A percentile compares a stretch with the other conserved stretches of the same genome.
phyloP scores from a whole-genome alignment of 2,797 vertebrate genomes.

The Sebastes alutus region DNA sequence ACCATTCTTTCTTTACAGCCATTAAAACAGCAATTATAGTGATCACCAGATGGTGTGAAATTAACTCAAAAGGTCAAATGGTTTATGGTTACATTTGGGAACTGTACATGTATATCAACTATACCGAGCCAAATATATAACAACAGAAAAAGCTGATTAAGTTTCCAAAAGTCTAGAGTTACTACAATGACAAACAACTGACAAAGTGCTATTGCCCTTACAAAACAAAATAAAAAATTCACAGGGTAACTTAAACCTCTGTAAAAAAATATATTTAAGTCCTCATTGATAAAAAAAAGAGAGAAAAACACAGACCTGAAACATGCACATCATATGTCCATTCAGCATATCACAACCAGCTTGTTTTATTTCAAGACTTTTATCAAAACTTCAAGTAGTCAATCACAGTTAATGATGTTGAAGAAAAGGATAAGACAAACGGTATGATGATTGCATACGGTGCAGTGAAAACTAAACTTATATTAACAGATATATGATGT shows the following conservation, averaged over 20 bases:
- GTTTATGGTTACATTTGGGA: neutral
- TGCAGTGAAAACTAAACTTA: neutral
- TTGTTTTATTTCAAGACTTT: conserved; percentile 13
- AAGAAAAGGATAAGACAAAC: conserved; percentile 27
- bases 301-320: neutral
- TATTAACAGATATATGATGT: neutral
- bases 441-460: neutral
- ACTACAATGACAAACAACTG: neutral
- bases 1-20: neutral
- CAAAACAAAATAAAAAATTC: conserved; percentile 4
- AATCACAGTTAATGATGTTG: conserved; percentile 4
- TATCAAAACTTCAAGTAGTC: conserved; percentile 54
- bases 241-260: neutral
- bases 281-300: neutral
- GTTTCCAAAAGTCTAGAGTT: neutral
- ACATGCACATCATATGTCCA: neutral
- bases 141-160: conserved; percentile 16
- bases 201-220: conserved; percentile 41
- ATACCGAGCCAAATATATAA: conserved; percentile 6
- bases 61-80: neutral
- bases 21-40: conserved; percentile 17
- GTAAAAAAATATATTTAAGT: conserved; percentile 17
- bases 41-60: neutral
- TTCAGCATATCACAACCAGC: conserved; percentile 2
- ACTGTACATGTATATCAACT: conserved; percentile 20